These are phyloP conservation scores for Criorhina ranunculi DNA, from an alignment of 2,888 invertebrate genomes.

Conservation along the genomic window DNA sequence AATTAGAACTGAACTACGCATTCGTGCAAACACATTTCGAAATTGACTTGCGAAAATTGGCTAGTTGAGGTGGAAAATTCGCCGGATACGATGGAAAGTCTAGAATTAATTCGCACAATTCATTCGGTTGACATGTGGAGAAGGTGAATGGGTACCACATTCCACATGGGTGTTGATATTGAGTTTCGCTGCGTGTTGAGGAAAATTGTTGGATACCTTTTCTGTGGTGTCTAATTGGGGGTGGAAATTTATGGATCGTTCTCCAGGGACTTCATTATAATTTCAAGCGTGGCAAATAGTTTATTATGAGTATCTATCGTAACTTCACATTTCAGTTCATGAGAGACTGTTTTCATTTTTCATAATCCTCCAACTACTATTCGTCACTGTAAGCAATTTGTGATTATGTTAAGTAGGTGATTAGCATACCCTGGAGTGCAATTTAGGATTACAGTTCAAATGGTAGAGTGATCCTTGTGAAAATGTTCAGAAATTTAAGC, in stretches of 20 bases:
- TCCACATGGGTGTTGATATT: neutral
- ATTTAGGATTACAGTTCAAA: too few species aligned
- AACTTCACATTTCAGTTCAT: neutral
- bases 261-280: neutral
- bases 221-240: neutral
- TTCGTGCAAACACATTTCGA: slow-evolving; percentile 1
- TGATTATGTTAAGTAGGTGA: neutral
- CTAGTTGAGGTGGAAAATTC: slow-evolving; percentile 3
- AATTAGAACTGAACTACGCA: slow-evolving; percentile 38
- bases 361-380: neutral
- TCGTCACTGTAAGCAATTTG: neutral
- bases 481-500: too few species aligned
- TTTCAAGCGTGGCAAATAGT: neutral
- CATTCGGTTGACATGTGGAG: neutral
- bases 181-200: neutral
- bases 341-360: neutral
- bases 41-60: slow-evolving; percentile 25
- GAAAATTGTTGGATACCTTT: neutral
- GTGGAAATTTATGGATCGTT: neutral
- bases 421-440: too few species aligned
- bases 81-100: neutral
- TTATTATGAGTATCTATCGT: neutral
- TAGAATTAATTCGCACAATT: neutral
- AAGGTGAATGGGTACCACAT: neutral
- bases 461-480: too few species aligned